These are phyloP conservation scores for Meleagris gallopavo DNA, from an alignment of 2,113 vertebrate genomes.

Conservation along the genomic window DNA sequence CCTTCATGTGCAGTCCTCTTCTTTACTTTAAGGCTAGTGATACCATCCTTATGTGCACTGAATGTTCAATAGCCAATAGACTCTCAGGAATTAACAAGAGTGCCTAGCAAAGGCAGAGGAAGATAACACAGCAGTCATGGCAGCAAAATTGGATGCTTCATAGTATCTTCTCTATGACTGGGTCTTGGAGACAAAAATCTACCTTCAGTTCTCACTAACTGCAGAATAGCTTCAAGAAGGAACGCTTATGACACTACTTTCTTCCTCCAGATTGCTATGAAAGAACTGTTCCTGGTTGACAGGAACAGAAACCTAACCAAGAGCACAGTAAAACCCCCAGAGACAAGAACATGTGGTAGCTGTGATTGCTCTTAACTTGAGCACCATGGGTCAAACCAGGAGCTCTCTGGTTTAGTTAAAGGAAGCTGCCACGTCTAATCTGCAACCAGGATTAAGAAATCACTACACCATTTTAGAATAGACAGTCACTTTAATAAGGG, in stretches of 20 bases:
- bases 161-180: not conserved
- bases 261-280: not conserved
- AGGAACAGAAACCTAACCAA: not conserved
- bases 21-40: not conserved
- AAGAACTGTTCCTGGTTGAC: fast-evolving
- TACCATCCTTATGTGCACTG: not conserved
- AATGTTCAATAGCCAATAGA: not conserved
- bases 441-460: not conserved
- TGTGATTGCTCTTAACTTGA: not conserved
- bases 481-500: not conserved
- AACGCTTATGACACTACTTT: not conserved
- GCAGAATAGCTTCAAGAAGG: not conserved
- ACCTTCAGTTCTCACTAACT: not conserved
- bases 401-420: not conserved
- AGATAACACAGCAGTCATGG: not conserved
- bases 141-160: not conserved
- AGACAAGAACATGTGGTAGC: not conserved
- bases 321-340: not conserved
- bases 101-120: not conserved
- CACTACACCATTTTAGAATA: not conserved
- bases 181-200: not conserved
- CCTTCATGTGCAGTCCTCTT: not conserved
- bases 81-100: not conserved
- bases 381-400: not conserved
- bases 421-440: not conserved